Base-by-base conservation (phyloP, 2,113 vertebrate species). In the Greenwoodochromis staneri region DNA sequence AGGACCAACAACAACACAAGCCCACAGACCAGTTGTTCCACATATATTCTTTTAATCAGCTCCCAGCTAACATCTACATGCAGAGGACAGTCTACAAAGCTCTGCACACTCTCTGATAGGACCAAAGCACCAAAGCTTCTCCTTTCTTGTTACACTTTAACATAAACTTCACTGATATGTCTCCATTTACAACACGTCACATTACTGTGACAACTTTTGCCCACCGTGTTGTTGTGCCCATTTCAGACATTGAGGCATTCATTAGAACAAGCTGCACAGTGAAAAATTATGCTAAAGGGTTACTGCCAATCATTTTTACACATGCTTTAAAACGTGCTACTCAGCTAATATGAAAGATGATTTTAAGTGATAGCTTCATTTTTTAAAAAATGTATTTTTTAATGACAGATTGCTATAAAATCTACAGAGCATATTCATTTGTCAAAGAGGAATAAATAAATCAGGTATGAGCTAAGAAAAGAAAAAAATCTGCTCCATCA, bases 331-430 rank as follows among this genome's bases (percentile, higher is more conserved):
- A 71, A 71, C 0, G 0, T 27, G 38, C n/a, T 42, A 42, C 0
- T 14, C 0, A 40, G 10, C 34, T 66, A n/a, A 2, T 13, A n/a
- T 13, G 10, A 38, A 38, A 19, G 21, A 45, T 17, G 21, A 45
- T 73, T 73, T 45, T 45, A 19, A 2, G 69, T 19, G 21, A 76
- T 13, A 21, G 63, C 0, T 38, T 69, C 2, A 0, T 69, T 69
- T 66, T 63, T 21, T 0, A 0, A 12, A 36, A 63, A 3, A n/a
- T 0, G 0, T 5, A n/a, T 38, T 66, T 57, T 63, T 21, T 38
- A 21, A 69, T 29, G 16, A 31, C 14, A 19, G 71, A 31, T 76
- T 49, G 24, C 2, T 47, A 76, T 8, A 10, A 76, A 29, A 47
- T 76, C 24, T 5, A 5, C 4, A 27, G 8, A 27, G 0, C n/a